A percentile compares a stretch with the other conserved stretches of the same genome.
Evolutionary conservation across 2,113 vertebrate species (phyloP).

Genomic region (Apodemus sylvaticus): DNA sequence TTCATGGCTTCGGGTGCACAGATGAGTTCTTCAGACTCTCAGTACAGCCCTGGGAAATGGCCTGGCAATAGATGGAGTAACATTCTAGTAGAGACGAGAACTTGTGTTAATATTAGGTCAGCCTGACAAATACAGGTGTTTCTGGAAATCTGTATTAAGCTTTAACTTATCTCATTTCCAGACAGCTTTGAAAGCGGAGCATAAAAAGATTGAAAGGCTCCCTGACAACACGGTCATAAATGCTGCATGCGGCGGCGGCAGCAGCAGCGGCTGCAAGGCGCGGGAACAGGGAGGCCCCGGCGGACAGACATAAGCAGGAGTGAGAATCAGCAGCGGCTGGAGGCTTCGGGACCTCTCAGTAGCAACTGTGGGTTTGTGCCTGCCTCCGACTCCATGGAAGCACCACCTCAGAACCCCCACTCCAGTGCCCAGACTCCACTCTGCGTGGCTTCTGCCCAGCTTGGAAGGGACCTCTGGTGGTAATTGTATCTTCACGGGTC

Average conservation of each 20-base stretch:
- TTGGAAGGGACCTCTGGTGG: background rate
- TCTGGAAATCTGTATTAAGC: conserved; percentile 65
- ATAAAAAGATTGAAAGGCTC: conserved; percentile 74
- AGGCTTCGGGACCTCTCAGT: accelerated
- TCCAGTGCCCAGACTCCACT: accelerated
- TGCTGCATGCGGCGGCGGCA: background rate
- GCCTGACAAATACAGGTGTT: conserved; percentile 65
- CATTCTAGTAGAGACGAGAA: conserved; percentile 28
- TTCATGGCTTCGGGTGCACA: background rate
- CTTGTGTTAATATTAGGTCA: conserved; percentile 73
- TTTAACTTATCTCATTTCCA: conserved; percentile 68
- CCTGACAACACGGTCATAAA: background rate
- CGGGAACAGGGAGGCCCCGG: background rate
- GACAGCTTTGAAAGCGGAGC: conserved; percentile 62
- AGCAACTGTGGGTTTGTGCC: background rate
- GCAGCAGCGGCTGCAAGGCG: background rate
- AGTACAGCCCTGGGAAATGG: background rate
- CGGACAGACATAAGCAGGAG: background rate
- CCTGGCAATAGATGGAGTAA: background rate
- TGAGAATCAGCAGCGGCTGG: background rate
- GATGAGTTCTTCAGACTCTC: background rate
- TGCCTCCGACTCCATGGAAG: background rate
- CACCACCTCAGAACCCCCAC: background rate
- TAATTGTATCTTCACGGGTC: background rate
- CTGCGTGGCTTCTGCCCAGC: background rate